A percentile compares a stretch with the other conserved stretches of the same genome.
Conservation (phyloP, 2,888 invertebrate genomes). For the Cryptus armator region DNA sequence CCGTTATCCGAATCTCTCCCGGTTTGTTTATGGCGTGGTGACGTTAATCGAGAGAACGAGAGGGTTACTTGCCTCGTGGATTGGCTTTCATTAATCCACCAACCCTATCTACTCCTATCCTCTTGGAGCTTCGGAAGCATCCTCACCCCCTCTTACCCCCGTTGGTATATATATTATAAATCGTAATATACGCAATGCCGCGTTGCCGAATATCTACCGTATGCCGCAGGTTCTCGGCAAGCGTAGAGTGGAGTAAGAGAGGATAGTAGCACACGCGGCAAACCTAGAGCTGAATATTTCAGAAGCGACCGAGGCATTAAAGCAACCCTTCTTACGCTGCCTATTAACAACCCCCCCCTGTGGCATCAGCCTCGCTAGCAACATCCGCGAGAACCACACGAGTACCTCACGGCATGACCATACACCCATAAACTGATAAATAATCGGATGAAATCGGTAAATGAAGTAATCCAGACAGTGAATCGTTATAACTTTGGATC, state of each 20-base stretch:
- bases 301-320: constrained; percentile 82
- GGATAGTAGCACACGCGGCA: constrained; percentile 68
- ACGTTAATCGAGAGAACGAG: constrained; percentile 75
- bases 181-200: constrained; percentile 80
- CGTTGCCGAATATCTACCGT: constrained; percentile 79
- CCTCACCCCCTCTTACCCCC: constrained; percentile 64
- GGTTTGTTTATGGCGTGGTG: constrained; percentile 81
- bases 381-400: constrained; percentile 42
- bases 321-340: constrained; percentile 84
- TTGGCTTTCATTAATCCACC: constrained; percentile 85
- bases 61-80: constrained; percentile 77
- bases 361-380: constrained; percentile 36
- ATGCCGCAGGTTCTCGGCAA: constrained; percentile 79
- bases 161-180: constrained; percentile 80
- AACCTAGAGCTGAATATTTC: constrained; percentile 84
- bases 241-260: constrained; percentile 38
- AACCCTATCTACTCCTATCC: constrained; percentile 78
- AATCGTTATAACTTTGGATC: neutral
- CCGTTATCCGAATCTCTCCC: constrained; percentile 77
- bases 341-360: constrained; percentile 81
- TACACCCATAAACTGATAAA: constrained; percentile 36
- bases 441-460: constrained; percentile 45
- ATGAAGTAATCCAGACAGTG: neutral
- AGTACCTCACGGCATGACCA: constrained; percentile 36
- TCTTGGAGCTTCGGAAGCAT: constrained; percentile 53